These are phyloP conservation scores for Protosalanx chinensis DNA, from an alignment of 2,797 vertebrate species.

Conservation along the genomic window DNA sequence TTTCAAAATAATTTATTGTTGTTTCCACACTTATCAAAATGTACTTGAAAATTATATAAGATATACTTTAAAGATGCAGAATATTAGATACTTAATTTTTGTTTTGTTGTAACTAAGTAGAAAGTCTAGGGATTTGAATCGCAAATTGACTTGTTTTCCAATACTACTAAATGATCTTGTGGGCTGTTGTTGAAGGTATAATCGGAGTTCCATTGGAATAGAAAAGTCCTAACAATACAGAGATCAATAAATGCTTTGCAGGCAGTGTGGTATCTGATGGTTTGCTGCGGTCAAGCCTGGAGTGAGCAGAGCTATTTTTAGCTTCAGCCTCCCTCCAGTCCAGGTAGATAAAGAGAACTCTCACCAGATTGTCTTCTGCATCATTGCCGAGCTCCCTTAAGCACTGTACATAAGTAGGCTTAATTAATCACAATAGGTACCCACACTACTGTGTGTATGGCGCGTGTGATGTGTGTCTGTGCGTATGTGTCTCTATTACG, in stretches of 20 bases:
- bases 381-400: slow-evolving; percentile 49
- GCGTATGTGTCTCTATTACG: neutral
- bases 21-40: neutral
- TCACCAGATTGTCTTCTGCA: slow-evolving; percentile 41
- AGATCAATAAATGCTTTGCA: slow-evolving; percentile 32
- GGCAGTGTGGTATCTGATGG: slow-evolving; percentile 28
- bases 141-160: slow-evolving; percentile 8
- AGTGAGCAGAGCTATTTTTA: slow-evolving; percentile 59
- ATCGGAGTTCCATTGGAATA: slow-evolving; percentile 34
- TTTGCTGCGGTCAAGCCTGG: slow-evolving; percentile 37
- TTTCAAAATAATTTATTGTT: neutral
- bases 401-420: slow-evolving; percentile 44
- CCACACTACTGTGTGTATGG: slow-evolving; percentile 19
- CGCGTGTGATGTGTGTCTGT: slow-evolving; percentile 11
- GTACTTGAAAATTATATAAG: neutral
- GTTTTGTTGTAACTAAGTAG: neutral
- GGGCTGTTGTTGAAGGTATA: slow-evolving; percentile 1
- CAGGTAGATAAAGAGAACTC: slow-evolving; percentile 51
- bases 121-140: slow-evolving; percentile 8
- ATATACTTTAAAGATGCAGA: neutral
- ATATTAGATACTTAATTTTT: neutral
- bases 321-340: slow-evolving; percentile 40
- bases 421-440: slow-evolving; percentile 49
- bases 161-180: neutral
- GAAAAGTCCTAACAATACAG: slow-evolving; percentile 36